Conservation (phyloP, 2,888 invertebrate genomes). For the Steromphala cineraria region DNA sequence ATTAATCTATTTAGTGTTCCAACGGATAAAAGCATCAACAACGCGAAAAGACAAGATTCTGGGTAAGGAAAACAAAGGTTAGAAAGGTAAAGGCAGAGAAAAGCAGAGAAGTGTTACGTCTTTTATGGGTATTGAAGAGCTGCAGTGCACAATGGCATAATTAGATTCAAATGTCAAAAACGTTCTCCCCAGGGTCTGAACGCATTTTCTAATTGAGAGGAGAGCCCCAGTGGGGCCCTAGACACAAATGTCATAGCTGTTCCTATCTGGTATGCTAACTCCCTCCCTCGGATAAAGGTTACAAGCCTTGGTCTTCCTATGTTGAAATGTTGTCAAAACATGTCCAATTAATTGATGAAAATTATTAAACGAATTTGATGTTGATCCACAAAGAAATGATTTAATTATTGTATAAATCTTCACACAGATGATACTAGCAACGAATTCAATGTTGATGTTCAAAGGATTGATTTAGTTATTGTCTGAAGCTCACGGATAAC, state of each 20-base stretch:
- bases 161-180: conserved; percentile 10
- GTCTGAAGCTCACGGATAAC: too few relatives aligned
- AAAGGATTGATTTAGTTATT: too few relatives aligned
- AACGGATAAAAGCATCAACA: background rate
- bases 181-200: background rate
- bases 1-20: background rate
- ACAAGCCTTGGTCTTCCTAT: background rate
- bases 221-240: background rate
- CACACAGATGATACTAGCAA: too few relatives aligned
- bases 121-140: conserved; percentile 2
- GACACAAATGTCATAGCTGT: background rate
- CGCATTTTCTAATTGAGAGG: background rate
- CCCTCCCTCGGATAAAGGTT: background rate
- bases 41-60: background rate
- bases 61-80: background rate
- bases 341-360: too few relatives aligned
- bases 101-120: background rate
- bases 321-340: too few relatives aligned
- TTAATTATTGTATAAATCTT: too few relatives aligned
- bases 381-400: too few relatives aligned
- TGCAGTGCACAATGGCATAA: background rate
- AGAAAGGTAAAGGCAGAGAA: background rate
- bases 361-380: too few relatives aligned
- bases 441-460: too few relatives aligned
- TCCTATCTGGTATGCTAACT: background rate